phyloP scores from a whole-genome alignment of 2,797 vertebrate genomes.

The Hephaestus fuliginosus region DNA sequence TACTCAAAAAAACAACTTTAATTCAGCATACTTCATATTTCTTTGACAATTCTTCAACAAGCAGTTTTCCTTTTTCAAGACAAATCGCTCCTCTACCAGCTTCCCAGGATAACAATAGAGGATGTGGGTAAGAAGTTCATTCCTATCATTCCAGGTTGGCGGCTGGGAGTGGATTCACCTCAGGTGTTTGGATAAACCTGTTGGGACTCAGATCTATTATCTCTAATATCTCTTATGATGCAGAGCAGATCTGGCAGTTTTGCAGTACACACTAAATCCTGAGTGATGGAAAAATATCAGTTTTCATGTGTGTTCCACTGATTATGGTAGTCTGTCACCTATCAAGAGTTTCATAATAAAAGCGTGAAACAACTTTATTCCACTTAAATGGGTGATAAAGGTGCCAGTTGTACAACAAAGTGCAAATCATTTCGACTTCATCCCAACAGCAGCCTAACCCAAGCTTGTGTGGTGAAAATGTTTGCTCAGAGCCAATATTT shows the following conservation, averaged over 20 bases:
- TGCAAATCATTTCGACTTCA: constrained; percentile 53
- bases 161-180: constrained; percentile 52
- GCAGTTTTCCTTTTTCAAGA: constrained; percentile 3
- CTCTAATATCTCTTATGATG: constrained; percentile 18
- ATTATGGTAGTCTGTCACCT: constrained; percentile 2
- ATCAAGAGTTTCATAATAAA: constrained; percentile 5
- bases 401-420: constrained; percentile 40
- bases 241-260: constrained; percentile 26
- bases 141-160: constrained; percentile 61
- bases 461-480: constrained; percentile 53
- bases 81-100: neutral
- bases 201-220: constrained; percentile 40
- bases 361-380: neutral
- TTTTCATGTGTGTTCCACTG: neutral
- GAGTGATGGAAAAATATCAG: neutral
- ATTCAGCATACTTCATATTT: neutral
- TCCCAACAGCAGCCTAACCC: constrained; percentile 41
- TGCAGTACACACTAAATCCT: constrained; percentile 6
- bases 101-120: constrained; percentile 42
- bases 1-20: neutral
- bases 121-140: constrained; percentile 46
- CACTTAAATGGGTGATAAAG: constrained; percentile 16
- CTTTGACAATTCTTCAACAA: neutral
- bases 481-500: constrained; percentile 66
- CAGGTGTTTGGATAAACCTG: constrained; percentile 54